These are phyloP conservation scores for Pararge aegeria DNA, from an alignment of 1,140 invertebrate species.

Conservation along the genomic window DNA sequence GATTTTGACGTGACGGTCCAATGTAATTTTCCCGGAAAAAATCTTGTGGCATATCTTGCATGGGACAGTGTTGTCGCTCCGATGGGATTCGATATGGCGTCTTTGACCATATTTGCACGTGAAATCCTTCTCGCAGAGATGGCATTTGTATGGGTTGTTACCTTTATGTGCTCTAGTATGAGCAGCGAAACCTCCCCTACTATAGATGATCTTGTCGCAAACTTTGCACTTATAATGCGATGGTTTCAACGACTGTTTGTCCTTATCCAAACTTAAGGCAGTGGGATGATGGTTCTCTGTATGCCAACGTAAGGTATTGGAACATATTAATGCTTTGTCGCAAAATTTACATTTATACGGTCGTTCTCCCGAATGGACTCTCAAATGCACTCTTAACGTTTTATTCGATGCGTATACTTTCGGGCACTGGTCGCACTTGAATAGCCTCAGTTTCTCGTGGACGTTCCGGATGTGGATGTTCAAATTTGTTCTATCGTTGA, in stretches of 20 bases:
- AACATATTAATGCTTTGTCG: background rate
- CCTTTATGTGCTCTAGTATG: background rate
- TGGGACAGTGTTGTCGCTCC: background rate
- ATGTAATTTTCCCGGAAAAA: background rate
- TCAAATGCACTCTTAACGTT: constrained; percentile 9
- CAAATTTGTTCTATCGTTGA: constrained; percentile 13
- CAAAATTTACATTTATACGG: constrained; percentile 21
- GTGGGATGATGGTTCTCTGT: background rate
- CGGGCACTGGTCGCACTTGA: constrained; percentile 11
- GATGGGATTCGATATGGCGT: background rate
- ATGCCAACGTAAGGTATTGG: background rate
- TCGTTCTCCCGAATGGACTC: constrained; percentile 7
- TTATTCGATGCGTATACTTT: constrained; percentile 3
- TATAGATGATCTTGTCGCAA: background rate
- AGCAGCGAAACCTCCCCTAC: background rate
- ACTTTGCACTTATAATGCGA: background rate
- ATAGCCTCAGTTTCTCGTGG: constrained; percentile 17
- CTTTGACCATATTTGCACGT: background rate
- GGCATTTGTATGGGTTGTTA: background rate
- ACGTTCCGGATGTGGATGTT: constrained; percentile 11
- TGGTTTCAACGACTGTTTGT: background rate
- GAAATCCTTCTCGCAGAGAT: background rate
- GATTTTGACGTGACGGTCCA: background rate
- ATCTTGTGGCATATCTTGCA: constrained; percentile 10
- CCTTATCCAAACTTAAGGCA: too few relatives aligned